Percentiles rank a stretch among this genome's conserved stretches.
These are phyloP conservation scores for Periophthalmus magnuspinnatus DNA, from an alignment of 2,797 vertebrate species.

Conservation along the genomic window DNA sequence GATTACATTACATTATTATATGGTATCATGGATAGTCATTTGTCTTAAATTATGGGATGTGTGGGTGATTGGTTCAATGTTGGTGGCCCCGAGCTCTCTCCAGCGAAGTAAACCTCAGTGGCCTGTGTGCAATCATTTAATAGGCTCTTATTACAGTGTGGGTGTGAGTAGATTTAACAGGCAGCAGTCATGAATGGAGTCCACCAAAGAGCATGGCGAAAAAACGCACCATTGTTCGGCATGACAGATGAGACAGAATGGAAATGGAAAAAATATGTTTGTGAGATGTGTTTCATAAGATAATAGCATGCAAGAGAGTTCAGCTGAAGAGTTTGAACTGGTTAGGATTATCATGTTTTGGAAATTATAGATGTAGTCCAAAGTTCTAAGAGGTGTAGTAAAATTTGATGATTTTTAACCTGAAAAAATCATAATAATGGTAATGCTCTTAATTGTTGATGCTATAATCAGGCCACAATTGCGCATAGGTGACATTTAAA, in stretches of 20 bases:
- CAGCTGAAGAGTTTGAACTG: no score
- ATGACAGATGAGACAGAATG: slow-evolving; percentile 33
- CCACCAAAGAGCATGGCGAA: slow-evolving; percentile 27
- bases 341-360: background rate
- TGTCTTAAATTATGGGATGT: background rate
- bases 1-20: background rate
- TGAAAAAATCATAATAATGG: no score
- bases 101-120: slow-evolving; percentile 32
- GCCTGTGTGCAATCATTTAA: slow-evolving; percentile 44
- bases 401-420: no score
- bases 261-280: slow-evolving; percentile 20
- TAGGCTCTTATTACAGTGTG: slow-evolving; percentile 36
- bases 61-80: slow-evolving; percentile 10
- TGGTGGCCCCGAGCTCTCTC: slow-evolving; percentile 24
- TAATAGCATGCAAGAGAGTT: slow-evolving; percentile 6
- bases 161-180: slow-evolving; percentile 51
- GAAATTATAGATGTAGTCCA: background rate
- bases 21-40: background rate
- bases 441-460: background rate
- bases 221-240: slow-evolving; percentile 37
- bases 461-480: background rate
- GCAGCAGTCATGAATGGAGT: slow-evolving; percentile 24
- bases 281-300: slow-evolving; percentile 52
- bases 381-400: background rate
- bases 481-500: background rate